These are phyloP conservation scores for Caranx melampygus DNA, from an alignment of 2,113 vertebrate species.

Conservation along the genomic window DNA sequence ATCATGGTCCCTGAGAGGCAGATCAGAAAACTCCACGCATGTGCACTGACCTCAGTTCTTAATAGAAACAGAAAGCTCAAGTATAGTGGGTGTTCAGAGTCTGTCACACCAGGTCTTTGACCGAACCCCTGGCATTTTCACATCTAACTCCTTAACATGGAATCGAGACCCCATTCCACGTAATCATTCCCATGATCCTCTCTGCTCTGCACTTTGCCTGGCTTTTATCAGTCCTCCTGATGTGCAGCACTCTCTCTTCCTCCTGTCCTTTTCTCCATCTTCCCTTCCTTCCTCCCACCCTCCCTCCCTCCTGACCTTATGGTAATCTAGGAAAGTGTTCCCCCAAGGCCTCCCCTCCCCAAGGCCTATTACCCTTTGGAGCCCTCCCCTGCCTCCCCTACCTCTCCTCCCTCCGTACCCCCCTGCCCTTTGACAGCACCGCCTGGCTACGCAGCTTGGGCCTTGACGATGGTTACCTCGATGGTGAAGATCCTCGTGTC, in stretches of 20 bases:
- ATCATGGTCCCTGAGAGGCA: too few relatives aligned
- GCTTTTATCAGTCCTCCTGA: constrained; percentile 73
- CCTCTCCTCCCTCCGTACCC: constrained; percentile 83
- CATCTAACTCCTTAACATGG: constrained; percentile 4
- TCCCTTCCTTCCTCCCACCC: constrained; percentile 19
- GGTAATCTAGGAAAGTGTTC: constrained; percentile 89
- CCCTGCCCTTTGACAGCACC: constrained; percentile 89
- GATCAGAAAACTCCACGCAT: too few relatives aligned
- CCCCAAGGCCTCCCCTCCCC: constrained; percentile 96
- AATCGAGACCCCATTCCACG: constrained; percentile 29
- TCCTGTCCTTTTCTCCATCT: constrained; percentile 32
- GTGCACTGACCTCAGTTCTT: too few relatives aligned
- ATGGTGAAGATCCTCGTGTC: constrained; percentile 78
- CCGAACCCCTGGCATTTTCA: constrained; percentile 5
- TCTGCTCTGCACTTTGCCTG: constrained; percentile 70
- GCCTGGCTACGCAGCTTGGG: constrained; percentile 91
- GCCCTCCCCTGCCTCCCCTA: constrained; percentile 85
- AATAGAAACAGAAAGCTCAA: too few relatives aligned
- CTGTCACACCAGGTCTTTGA: constrained; percentile 15
- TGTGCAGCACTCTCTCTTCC: constrained; percentile 67
- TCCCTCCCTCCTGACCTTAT: constrained; percentile 10
- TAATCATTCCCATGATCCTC: constrained; percentile 45
- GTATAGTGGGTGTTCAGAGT: not conserved
- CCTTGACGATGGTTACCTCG: constrained; percentile 83
- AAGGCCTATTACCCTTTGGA: constrained; percentile 96